These are phyloP conservation scores for Papilio gigon DNA, from an alignment of 2,888 invertebrate genomes.

Conservation along the genomic window DNA sequence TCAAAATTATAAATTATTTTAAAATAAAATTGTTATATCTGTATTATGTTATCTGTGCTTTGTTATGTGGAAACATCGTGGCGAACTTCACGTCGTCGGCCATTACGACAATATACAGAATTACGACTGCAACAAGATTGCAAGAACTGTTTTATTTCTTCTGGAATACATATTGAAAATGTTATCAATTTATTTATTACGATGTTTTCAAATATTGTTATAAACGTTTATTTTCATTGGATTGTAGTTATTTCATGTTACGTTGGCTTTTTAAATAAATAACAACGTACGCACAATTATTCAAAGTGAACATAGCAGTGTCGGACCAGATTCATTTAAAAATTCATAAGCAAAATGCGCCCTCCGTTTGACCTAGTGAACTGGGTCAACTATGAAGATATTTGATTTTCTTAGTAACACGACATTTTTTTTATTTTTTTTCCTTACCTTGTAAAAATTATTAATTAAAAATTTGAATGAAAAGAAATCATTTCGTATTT, in stretches of 20 bases:
- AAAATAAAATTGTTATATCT: no score
- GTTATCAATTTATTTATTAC: no score
- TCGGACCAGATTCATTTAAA: conserved; percentile 14
- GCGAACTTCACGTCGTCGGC: no score
- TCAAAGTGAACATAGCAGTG: neutral
- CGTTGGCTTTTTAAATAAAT: neutral
- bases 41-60: no score
- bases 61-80: no score
- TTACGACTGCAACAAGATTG: no score
- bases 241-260: neutral
- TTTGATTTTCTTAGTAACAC: conserved; percentile 14
- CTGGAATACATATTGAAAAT: no score
- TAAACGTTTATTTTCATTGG: no score
- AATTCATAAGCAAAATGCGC: conserved; percentile 16
- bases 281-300: neutral
- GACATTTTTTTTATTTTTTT: neutral
- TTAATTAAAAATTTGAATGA: neutral
- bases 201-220: no score
- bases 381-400: conserved; percentile 21
- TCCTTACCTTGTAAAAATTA: neutral
- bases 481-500: neutral
- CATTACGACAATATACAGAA: no score
- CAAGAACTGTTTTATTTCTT: no score
- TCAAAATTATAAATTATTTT: no score
- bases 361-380: conserved; percentile 10